Evolutionary conservation across 2,113 vertebrate species (phyloP), one percentile per base, ranked within the genome.

Genomic region (Myotis brandtii): DNA sequence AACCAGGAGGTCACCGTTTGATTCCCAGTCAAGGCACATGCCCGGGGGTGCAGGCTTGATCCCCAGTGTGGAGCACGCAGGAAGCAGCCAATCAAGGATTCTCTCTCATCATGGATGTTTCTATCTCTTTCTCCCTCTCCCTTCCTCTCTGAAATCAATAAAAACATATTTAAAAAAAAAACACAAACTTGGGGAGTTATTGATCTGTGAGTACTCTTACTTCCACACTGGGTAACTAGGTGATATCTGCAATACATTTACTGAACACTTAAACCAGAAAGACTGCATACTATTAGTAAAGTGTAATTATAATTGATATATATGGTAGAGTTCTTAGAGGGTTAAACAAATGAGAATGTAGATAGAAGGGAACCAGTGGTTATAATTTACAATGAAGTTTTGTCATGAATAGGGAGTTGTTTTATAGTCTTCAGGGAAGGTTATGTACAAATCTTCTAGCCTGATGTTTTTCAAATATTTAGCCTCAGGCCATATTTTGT

Each of bases 361-460:
- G 32, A 93, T 88, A 69, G 87, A 88, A 85, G 46, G 40, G n/a
- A 95, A 93, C 21, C 48, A 59, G 69, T 59, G 23, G 32, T 43
- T 69, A 59, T 25, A 56, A 32, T 86, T 21, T 82, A 69, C 21
- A 52, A 32, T 54, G 34, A 79, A 59, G 4, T 69, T 95, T 82
- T 79, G 10, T 89, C n/a, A 50, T 72, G 23, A 92, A 66, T 25
- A 46, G 2, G 25, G 23, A 81, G 32, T 73, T 88, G 27, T 85
- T 96, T 93, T 67, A 69, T 25, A 86, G 56, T 86, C 48, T 93
- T 92, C 6, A 90, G 17, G 30, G 88, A 96, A 77, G 37, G 4
- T 88, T 93, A 50, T 59, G 11, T 91, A 11, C 54, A 88, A 82
- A 83, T 95, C 34, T 52, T 80, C 94, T 87, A 80, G 20, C 9